These are phyloP conservation scores for Bombus pyrosoma DNA, from an alignment of 1,140 invertebrate genomes.

Conservation along the genomic window DNA sequence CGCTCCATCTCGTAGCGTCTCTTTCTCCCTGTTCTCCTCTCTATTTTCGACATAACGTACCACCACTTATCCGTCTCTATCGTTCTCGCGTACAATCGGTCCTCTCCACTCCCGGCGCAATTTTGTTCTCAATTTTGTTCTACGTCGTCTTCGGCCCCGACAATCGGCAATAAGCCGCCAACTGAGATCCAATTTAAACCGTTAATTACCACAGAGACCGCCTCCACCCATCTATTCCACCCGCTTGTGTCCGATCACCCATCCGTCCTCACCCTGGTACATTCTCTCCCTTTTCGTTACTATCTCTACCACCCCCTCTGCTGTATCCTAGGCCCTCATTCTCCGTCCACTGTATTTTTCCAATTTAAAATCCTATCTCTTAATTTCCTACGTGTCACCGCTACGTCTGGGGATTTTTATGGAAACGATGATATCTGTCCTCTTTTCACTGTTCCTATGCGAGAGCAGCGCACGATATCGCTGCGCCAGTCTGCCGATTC, in stretches of 20 bases:
- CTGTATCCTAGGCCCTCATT: slow-evolving; percentile 54
- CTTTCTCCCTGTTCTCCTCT: not conserved
- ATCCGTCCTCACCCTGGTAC: slow-evolving; percentile 11
- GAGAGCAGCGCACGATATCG: slow-evolving; percentile 56
- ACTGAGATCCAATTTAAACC: slow-evolving; percentile 76
- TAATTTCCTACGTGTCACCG: slow-evolving; percentile 81
- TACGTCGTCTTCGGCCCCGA: slow-evolving; percentile 67
- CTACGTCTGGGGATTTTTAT: slow-evolving; percentile 78
- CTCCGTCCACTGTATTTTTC: slow-evolving; percentile 64
- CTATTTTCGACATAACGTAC: slow-evolving; percentile 42
- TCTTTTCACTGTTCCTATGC: slow-evolving; percentile 69
- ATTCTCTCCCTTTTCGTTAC: slow-evolving; percentile 47
- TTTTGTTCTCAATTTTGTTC: slow-evolving; percentile 75
- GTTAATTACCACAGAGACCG: slow-evolving; percentile 73
- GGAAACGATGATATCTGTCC: slow-evolving; percentile 67
- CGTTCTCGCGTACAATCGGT: slow-evolving; percentile 57
- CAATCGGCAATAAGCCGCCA: slow-evolving; percentile 72
- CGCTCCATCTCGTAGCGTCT: not conserved
- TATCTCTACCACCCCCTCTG: slow-evolving; percentile 46
- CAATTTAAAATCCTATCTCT: slow-evolving; percentile 80
- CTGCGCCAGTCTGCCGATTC: slow-evolving; percentile 43
- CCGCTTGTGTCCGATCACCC: slow-evolving; percentile 43
- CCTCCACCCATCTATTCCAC: slow-evolving; percentile 1
- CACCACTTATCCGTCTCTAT: slow-evolving; percentile 53
- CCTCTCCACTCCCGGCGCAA: slow-evolving; percentile 65